Evolutionary conservation across 2,113 vertebrate genomes (phyloP), one percentile per base, ranked within the genome.

Genomic region (Lutjanus erythropterus): DNA sequence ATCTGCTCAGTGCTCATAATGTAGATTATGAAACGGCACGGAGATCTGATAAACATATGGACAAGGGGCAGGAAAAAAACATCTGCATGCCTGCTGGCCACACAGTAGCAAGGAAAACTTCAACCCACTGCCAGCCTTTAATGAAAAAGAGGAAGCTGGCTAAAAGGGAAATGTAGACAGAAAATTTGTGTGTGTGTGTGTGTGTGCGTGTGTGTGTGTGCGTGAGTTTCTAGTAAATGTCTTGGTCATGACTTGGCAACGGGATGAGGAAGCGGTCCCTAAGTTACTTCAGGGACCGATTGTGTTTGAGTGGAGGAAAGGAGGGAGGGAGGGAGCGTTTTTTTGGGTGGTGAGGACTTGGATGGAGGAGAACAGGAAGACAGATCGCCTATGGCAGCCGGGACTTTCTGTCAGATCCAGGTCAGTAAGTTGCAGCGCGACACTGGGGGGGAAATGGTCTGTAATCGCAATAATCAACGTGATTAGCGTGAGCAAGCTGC

Each of bases 381-480:
- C 75, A 33, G 85, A 95, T 93, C 49, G 93, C 94, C 94, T 87
- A 84, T 93, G 92, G 95, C 94, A 78, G 93, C 86, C 83, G 81
- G 92, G 88, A 94, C 92, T 95, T 95, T 93, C 94, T 95, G 88
- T 93, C 89, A 91, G 90, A 93, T 86, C 80, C 93, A 88, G 92
- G 92, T 92, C 91, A 91, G 89, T 86, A 88, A 91, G 90, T 88
- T 90, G 86, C 89, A 85, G 88, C 86, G 59, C 87, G 89, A 90
- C 88, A 91, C 85, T 68, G 86, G 74, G 23, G 88, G 90, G 94
- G 94, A 85, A 88, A 90, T 88, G 91, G 88, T 79, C 90, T 90
- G 87, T 95, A 95, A 96, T 96, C 92, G 92, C 86, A 93, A 94
- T 91, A 94, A 95, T 96, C 95, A 95, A 86, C 89, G 73, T 95